Base-by-base conservation (phyloP, 1,140 invertebrate species). In the Drosophila tsacasi region DNA sequence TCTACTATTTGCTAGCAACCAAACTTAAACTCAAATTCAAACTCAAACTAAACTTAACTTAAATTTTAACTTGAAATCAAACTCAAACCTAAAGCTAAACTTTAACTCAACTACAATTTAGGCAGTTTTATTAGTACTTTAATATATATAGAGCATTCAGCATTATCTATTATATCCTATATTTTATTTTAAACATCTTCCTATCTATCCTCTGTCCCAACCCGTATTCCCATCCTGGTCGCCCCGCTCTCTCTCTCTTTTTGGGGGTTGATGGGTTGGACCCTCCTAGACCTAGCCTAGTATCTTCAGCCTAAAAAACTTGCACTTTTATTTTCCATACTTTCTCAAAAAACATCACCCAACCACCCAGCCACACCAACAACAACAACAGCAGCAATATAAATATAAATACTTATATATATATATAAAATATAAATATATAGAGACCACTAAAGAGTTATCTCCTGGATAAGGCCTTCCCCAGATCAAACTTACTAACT, bases 261-360 rank as follows among this genome's bases (percentile, higher is more conserved):
- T 46, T 9, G 21, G 30, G 27, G 8, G 9, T n/a, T n/a, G 32
- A 15, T 27, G 49, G 49, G 27, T 32, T 32, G 19, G 37, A 35
- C 15, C n/a, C 49, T 27, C 61, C 46, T 54, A 50, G 23, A 17
- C 47, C 25, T 50, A 27, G 25, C 17, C 25, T 50, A 52, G 49
- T 61, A 85, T 55, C 62, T 81, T 77, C 64, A 78, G 30, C 60
- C 72, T 64, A 64, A 78, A 65, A 66, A 81, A 42, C 79, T 72
- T 81, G 81, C 85, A 91, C 85, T 87, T 75, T 85, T 87, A 85
- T 72, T 85, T 91, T 85, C 42, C 83, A 92, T 77, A 69, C 76
- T 90, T 76, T 66, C 75, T 68, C 66, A 90, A 76, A 12, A 35
- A 32, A 23, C 54, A 57, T 10, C 59, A 52, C 10, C 27, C 10